These are phyloP conservation scores for Zosterops borbonicus DNA, from an alignment of 2,113 vertebrate genomes.

Conservation along the genomic window DNA sequence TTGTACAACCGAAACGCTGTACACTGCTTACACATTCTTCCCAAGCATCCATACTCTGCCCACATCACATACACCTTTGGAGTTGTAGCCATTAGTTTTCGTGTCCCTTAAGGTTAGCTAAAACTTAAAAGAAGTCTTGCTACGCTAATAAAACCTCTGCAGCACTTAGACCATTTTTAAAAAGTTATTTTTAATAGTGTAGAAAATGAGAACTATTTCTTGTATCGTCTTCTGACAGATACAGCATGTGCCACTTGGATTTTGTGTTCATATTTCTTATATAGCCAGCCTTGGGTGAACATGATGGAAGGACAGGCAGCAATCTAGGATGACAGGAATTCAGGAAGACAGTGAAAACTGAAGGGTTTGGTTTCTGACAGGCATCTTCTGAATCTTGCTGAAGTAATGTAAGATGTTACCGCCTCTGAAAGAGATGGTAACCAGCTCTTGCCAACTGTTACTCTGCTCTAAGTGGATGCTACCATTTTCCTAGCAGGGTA, in stretches of 20 bases:
- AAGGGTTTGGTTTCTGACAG: constrained; percentile 37
- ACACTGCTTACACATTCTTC: neutral
- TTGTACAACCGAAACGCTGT: neutral
- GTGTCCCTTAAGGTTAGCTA: neutral
- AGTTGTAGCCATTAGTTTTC: neutral
- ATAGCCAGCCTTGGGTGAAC: constrained; percentile 9
- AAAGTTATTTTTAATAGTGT: neutral
- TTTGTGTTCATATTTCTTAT: neutral
- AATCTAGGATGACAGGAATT: constrained; percentile 26
- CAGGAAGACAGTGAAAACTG: constrained; percentile 21
- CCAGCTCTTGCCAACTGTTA: neutral
- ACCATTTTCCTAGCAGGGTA: neutral
- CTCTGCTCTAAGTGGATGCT: neutral
- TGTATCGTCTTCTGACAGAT: neutral
- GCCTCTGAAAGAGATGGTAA: neutral
- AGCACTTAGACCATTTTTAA: neutral
- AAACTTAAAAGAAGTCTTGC: neutral
- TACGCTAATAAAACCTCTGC: neutral
- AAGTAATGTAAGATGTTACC: neutral
- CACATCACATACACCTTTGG: neutral
- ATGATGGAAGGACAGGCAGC: constrained; percentile 42
- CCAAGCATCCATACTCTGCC: neutral
- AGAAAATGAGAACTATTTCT: neutral
- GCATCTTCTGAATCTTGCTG: constrained; percentile 26
- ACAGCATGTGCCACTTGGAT: neutral